phyloP scores from a whole-genome alignment of 2,113 vertebrate genomes.

The Forbesichthys agassizii region DNA sequence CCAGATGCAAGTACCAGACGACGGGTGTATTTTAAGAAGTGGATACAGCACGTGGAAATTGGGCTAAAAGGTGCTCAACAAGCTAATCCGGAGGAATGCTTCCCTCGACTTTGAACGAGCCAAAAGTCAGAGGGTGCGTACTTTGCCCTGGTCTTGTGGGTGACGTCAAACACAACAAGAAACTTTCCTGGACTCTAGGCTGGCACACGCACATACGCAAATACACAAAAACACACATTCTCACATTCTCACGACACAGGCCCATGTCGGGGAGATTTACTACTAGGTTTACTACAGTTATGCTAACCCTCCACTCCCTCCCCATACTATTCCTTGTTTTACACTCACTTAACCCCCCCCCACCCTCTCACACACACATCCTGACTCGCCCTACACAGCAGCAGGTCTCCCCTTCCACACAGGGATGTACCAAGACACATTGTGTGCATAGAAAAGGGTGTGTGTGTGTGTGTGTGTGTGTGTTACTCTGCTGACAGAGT shows the following conservation, averaged over 20 bases:
- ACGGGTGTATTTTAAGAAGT: too few relatives aligned
- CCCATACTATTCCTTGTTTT: not conserved
- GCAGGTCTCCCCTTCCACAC: too few relatives aligned
- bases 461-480: not conserved
- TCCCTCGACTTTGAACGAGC: too few relatives aligned
- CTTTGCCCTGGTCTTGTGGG: too few relatives aligned
- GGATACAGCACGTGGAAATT: slow-evolving; percentile 42
- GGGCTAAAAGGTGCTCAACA: slow-evolving; percentile 47
- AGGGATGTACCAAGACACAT: too few relatives aligned
- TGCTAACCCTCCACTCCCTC: slow-evolving; percentile 13
- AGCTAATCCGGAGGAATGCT: slow-evolving; percentile 44
- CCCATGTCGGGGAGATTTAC: slow-evolving; percentile 6
- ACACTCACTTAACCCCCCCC: not conserved
- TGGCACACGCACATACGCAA: not conserved
- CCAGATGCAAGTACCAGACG: slow-evolving; percentile 11
- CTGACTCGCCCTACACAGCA: too few relatives aligned
- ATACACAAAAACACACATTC: not conserved
- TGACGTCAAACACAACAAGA: not conserved
- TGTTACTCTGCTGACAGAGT: not conserved
- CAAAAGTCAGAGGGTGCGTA: slow-evolving; percentile 2
- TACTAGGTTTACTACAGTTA: slow-evolving; percentile 1
- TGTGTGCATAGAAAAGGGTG: too few relatives aligned
- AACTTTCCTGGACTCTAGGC: not conserved
- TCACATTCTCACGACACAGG: not conserved
- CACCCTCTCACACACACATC: too few relatives aligned